A percentile compares a stretch with the other conserved stretches of the same genome.
Evolutionary conservation across 2,888 invertebrate species (phyloP).

Genomic region (Lissocephala sabroskyi): DNA sequence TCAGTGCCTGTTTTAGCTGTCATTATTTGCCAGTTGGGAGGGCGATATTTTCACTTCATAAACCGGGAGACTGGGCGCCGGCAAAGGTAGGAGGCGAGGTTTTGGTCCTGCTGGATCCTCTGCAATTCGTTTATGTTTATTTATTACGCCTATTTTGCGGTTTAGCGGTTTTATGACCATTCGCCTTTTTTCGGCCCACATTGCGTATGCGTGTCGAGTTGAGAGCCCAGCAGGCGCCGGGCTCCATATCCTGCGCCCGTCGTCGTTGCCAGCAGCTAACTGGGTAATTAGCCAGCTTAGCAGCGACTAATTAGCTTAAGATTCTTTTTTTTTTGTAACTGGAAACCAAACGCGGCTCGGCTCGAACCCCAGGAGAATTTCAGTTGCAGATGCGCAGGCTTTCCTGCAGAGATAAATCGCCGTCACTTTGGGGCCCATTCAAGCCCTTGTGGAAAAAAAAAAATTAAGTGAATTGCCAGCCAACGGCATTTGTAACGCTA

Average conservation of each 20-base stretch:
- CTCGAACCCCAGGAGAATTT: too few species aligned
- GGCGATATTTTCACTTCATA: conserved; percentile 49
- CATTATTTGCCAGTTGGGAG: conserved; percentile 10
- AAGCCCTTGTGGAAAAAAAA: too few species aligned
- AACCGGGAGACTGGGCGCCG: conserved; percentile 14
- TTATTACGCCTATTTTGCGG: conserved; percentile 57
- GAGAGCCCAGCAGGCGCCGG: conserved; percentile 1
- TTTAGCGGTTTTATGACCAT: conserved; percentile 55
- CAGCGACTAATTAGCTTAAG: conserved; percentile 55
- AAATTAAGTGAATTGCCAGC: neutral
- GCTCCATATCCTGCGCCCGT: too few species aligned
- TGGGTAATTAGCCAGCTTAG: conserved; percentile 46
- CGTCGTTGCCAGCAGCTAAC: too few species aligned
- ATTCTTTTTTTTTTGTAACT: conserved; percentile 5
- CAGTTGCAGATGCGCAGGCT: conserved; percentile 3
- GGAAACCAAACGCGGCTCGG: too few species aligned
- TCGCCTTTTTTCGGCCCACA: conserved; percentile 7
- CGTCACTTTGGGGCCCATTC: too few species aligned
- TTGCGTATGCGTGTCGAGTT: conserved; percentile 28
- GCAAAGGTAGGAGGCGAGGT: neutral
- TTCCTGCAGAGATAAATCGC: neutral
- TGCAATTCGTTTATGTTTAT: conserved; percentile 42
- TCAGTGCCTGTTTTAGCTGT: neutral
- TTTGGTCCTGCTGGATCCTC: conserved; percentile 9
- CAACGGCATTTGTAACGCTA: conserved; percentile 30